Evolutionary conservation across 2,888 invertebrate species (phyloP).

Genomic region (Drosophila percnosoma): DNA sequence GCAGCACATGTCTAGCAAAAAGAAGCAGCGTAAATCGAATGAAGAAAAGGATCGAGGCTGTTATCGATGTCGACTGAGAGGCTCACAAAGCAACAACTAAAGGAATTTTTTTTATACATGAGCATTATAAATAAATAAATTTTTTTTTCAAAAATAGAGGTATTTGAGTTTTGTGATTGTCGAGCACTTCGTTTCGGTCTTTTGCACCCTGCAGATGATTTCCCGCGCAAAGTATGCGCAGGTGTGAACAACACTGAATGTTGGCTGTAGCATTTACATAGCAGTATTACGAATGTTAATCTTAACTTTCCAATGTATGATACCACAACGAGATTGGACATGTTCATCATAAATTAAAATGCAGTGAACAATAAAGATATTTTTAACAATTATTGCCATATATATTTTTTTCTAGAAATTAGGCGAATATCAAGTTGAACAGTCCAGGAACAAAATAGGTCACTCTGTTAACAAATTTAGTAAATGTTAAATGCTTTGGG

Average conservation of each 20-base stretch:
- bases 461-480: background rate
- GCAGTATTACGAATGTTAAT: background rate
- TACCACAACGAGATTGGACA: background rate
- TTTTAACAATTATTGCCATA: background rate
- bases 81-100: background rate
- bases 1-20: slow-evolving; percentile 11
- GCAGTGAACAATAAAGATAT: background rate
- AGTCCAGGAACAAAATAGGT: background rate
- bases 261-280: background rate
- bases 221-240: background rate
- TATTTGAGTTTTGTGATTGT: background rate
- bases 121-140: background rate
- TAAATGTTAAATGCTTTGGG: slow-evolving; percentile 12
- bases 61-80: slow-evolving; percentile 43
- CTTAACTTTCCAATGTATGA: background rate
- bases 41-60: slow-evolving; percentile 21
- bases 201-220: background rate
- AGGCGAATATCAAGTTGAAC: background rate
- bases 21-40: background rate
- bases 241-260: background rate
- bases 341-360: background rate
- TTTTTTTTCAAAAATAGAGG: background rate
- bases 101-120: background rate
- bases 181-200: background rate
- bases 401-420: no score